Conservation (phyloP, 2,113 vertebrate genomes). For the Xiphophorus hellerii region DNA sequence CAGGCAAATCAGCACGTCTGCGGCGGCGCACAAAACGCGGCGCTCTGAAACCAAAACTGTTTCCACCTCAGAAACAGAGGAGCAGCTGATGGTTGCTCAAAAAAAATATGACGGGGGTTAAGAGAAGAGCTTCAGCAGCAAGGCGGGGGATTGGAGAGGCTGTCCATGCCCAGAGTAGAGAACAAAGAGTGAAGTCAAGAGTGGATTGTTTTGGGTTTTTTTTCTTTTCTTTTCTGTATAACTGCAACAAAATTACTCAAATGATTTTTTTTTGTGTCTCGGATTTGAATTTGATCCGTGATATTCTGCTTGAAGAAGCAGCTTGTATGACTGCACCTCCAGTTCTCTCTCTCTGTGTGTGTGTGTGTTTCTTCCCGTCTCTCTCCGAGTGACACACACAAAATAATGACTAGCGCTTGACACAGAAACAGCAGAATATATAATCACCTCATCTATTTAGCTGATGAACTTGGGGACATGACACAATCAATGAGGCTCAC, state of each 20-base stretch:
- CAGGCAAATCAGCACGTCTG: conserved; percentile 14
- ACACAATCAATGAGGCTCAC: conserved; percentile 56
- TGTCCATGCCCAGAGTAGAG: not conserved
- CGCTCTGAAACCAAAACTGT: not conserved
- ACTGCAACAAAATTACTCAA: not conserved
- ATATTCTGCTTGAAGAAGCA: conserved; percentile 21
- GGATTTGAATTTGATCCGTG: conserved; percentile 16
- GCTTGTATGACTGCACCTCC: conserved; percentile 30
- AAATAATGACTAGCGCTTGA: conserved; percentile 25
- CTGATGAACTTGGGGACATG: conserved; percentile 48
- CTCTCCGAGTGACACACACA: conserved; percentile 1
- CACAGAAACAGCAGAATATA: conserved; percentile 27
- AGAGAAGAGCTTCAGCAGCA: conserved; percentile 22
- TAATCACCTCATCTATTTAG: conserved; percentile 50
- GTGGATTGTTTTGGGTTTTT: not conserved
- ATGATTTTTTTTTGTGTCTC: conserved; percentile 6
- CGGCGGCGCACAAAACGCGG: conserved; percentile 2
- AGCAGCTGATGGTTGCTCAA: conserved; percentile 13
- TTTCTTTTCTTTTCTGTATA: not conserved
- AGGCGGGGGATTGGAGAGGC: conserved; percentile 15
- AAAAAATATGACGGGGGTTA: not conserved
- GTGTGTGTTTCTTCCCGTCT: conserved; percentile 16
- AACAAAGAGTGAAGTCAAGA: conserved; percentile 18
- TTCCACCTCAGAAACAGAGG: not conserved
- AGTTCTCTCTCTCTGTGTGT: not conserved